These are phyloP conservation scores for Cordilura impudica DNA, from an alignment of 2,888 invertebrate species.

Conservation along the genomic window DNA sequence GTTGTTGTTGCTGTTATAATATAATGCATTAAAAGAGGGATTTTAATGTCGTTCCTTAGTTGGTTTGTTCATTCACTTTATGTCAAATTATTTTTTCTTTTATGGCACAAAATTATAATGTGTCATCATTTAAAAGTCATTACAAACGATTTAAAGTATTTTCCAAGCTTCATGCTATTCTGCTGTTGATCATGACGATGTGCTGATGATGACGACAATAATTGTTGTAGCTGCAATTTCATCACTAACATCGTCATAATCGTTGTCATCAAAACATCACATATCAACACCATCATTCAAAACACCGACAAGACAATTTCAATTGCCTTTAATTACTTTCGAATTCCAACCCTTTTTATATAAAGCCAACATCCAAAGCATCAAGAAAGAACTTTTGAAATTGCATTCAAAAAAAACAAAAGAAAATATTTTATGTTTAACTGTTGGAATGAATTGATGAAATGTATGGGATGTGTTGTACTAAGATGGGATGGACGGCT, in stretches of 20 bases:
- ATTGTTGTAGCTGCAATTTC: slow-evolving; percentile 28
- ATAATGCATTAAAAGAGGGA: slow-evolving; percentile 4
- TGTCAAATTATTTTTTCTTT: background rate
- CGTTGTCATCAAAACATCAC: slow-evolving; percentile 8
- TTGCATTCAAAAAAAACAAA: slow-evolving; percentile 18
- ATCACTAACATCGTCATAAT: background rate
- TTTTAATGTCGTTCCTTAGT: background rate
- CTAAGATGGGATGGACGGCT: background rate
- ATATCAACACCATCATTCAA: slow-evolving; percentile 26
- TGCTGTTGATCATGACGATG: background rate
- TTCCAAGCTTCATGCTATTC: slow-evolving; percentile 29
- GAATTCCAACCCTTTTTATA: slow-evolving; percentile 15
- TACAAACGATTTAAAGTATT: slow-evolving; percentile 48
- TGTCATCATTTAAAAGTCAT: slow-evolving; percentile 55
- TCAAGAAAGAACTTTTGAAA: slow-evolving; percentile 15
- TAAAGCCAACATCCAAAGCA: background rate
- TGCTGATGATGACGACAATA: background rate
- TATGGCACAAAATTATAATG: slow-evolving; percentile 24
- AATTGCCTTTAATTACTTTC: slow-evolving; percentile 58
- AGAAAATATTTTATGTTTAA: slow-evolving; percentile 11
- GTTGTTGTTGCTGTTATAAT: too few species aligned
- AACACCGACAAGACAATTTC: slow-evolving; percentile 40
- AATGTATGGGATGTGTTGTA: background rate
- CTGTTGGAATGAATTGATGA: background rate
- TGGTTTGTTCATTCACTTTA: background rate